Conservation (phyloP, 1,140 invertebrate genomes). For the Aphaenogaster ashmeadi region DNA sequence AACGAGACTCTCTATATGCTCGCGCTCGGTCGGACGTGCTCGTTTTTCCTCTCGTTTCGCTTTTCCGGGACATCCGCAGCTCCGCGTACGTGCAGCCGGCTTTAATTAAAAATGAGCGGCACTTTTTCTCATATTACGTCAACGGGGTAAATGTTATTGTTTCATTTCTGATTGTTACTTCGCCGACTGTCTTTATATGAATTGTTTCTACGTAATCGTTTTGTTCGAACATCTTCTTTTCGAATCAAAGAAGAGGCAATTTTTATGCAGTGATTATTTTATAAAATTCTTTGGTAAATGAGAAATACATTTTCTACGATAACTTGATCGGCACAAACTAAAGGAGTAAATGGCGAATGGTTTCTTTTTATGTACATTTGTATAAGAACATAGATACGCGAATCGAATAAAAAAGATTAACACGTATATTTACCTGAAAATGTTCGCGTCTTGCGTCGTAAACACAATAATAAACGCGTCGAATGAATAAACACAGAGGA, state of each 20-base stretch:
- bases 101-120: slow-evolving; percentile 65
- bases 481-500: background rate
- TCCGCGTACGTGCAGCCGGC: slow-evolving; percentile 60
- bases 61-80: slow-evolving; percentile 54
- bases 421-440: background rate
- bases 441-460: background rate
- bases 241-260: background rate
- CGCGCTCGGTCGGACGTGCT: slow-evolving; percentile 53
- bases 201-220: slow-evolving; percentile 27
- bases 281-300: background rate
- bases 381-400: background rate
- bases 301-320: background rate
- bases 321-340: background rate
- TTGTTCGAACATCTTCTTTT: background rate
- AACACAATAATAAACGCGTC: background rate
- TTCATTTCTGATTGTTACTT: slow-evolving; percentile 58
- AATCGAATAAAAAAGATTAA: slow-evolving; percentile 10
- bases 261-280: background rate
- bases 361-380: background rate
- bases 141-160: slow-evolving; percentile 58
- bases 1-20: slow-evolving; percentile 56
- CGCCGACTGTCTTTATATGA: slow-evolving; percentile 29
- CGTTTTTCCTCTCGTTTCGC: slow-evolving; percentile 62
- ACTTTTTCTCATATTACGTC: slow-evolving; percentile 65
- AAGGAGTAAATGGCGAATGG: background rate